phyloP scores from a whole-genome alignment of 2,113 vertebrate genomes.

The Herpailurus yagouaroundi region DNA sequence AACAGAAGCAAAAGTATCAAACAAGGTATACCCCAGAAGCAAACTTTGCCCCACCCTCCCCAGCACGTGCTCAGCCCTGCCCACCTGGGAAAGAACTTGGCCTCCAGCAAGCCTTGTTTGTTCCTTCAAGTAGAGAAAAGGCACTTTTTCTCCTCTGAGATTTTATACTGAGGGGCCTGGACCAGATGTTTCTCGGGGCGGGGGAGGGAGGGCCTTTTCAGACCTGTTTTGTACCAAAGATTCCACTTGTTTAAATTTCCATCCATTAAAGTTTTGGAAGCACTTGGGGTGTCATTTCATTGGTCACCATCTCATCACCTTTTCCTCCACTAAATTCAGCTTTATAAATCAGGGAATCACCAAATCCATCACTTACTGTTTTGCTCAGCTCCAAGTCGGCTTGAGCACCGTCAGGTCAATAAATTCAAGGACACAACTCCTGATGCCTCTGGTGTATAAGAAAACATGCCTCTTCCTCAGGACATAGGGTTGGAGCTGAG shows the following conservation, averaged over 20 bases:
- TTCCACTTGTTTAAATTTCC: neutral
- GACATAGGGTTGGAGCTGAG: fast-evolving
- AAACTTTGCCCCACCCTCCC: fast-evolving
- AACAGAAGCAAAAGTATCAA: neutral
- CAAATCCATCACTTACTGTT: neutral
- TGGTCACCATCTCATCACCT: neutral
- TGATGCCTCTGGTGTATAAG: neutral
- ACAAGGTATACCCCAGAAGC: neutral
- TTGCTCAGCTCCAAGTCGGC: neutral
- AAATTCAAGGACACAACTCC: neutral
- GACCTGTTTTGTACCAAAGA: neutral
- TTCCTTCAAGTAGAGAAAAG: neutral
- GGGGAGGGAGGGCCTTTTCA: neutral
- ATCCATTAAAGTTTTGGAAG: neutral
- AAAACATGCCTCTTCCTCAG: neutral
- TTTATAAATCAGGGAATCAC: neutral
- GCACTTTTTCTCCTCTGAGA: neutral
- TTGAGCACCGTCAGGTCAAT: neutral
- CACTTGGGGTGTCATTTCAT: neutral
- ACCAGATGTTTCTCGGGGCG: neutral
- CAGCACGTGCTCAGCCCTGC: neutral
- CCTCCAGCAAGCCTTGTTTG: neutral
- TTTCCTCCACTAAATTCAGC: neutral
- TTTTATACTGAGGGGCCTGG: neutral
- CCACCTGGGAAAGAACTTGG: fast-evolving